phyloP scores from a whole-genome alignment of 2,797 vertebrate species.

The Sebastes paucispinis region DNA sequence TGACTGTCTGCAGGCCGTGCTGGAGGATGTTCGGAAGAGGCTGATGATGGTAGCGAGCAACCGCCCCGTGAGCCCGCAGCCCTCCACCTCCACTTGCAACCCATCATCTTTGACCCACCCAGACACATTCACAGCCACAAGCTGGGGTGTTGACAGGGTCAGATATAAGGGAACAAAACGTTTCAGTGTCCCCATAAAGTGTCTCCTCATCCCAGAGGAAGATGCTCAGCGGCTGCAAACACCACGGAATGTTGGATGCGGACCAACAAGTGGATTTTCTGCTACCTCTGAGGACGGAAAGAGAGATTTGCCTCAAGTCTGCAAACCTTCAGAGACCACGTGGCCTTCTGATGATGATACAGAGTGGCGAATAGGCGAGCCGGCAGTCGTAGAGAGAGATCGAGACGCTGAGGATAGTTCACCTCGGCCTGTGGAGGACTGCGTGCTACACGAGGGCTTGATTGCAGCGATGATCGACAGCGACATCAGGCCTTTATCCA shows the following conservation, averaged over 20 bases:
- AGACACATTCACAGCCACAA: background rate
- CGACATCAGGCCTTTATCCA: background rate
- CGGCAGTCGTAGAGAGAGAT: background rate
- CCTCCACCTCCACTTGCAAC: conserved; percentile 34
- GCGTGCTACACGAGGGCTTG: background rate
- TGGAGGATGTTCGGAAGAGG: conserved; percentile 40
- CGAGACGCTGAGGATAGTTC: background rate
- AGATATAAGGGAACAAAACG: conserved; percentile 13
- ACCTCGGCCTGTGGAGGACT: background rate
- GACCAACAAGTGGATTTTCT: background rate
- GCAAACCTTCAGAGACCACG: background rate
- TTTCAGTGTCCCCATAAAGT: conserved; percentile 56
- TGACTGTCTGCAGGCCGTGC: conserved; percentile 47
- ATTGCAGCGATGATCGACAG: background rate
- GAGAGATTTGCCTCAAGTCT: background rate
- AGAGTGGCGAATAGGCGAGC: background rate
- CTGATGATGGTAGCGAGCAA: background rate
- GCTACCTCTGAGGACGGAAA: background rate
- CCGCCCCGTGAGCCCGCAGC: background rate
- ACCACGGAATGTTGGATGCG: background rate
- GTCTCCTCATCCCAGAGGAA: conserved; percentile 58
- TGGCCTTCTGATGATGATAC: background rate
- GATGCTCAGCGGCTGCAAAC: background rate
- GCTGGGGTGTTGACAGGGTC: conserved; percentile 64
- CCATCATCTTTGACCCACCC: background rate